These are phyloP conservation scores for Sarcophaga rosellei DNA, from an alignment of 2,888 invertebrate species.

Conservation along the genomic window DNA sequence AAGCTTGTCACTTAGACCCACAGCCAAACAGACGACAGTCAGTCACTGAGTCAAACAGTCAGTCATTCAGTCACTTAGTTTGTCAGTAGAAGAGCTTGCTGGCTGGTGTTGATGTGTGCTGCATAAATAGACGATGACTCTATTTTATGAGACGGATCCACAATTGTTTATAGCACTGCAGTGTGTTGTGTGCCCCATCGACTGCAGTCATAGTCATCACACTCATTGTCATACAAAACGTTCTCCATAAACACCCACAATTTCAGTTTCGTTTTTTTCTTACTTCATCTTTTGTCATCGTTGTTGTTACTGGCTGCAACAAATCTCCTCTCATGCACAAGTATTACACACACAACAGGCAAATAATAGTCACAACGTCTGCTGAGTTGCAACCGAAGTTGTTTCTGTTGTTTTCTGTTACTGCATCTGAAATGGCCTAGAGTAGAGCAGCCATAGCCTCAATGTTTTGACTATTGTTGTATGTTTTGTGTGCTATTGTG, in stretches of 20 bases:
- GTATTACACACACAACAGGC: background rate
- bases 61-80: background rate
- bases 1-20: background rate
- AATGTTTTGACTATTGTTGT: constrained; percentile 38
- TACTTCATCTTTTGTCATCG: constrained; percentile 29
- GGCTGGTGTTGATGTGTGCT: constrained; percentile 61
- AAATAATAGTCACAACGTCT: constrained; percentile 58
- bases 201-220: constrained; percentile 54
- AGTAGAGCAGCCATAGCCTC: constrained; percentile 20
- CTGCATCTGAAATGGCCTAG: constrained; percentile 15
- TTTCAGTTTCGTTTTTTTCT: constrained; percentile 23
- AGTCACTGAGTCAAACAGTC: background rate
- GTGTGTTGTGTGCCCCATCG: constrained; percentile 46
- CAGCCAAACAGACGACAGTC: constrained; percentile 27
- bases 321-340: constrained; percentile 45
- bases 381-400: constrained; percentile 39
- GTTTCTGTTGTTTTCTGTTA: background rate
- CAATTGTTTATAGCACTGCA: constrained; percentile 67
- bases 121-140: constrained; percentile 70
- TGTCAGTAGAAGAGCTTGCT: background rate
- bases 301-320: constrained; percentile 35
- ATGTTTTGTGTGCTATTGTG: constrained; percentile 56
- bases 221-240: constrained; percentile 9
- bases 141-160: constrained; percentile 67
- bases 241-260: constrained; percentile 67